Conservation (phyloP, 2,113 vertebrate genomes). For the Pelmatolapia mariae region DNA sequence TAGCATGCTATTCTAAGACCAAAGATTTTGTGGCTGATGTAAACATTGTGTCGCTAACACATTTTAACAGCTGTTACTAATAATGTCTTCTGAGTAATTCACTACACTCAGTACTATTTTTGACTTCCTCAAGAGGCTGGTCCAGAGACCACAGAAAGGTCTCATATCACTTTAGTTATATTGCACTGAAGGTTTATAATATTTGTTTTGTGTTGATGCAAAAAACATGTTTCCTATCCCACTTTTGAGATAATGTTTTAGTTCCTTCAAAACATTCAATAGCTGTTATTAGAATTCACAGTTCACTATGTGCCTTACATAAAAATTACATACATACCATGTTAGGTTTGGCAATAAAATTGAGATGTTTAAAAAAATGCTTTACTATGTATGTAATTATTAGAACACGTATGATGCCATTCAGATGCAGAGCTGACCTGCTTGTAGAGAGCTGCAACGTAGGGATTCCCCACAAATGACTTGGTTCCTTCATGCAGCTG, state of each 20-base stretch:
- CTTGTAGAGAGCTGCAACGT: slow-evolving; percentile 91
- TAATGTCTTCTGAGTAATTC: background rate
- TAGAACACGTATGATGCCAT: background rate
- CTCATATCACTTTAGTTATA: background rate
- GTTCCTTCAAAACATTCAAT: background rate
- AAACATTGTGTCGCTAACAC: background rate
- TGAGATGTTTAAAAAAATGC: background rate
- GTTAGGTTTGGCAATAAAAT: background rate
- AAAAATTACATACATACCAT: background rate
- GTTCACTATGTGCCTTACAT: background rate
- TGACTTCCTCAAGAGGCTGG: background rate
- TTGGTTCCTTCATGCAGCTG: slow-evolving; percentile 87
- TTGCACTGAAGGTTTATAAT: background rate
- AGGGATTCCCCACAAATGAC: slow-evolving; percentile 90
- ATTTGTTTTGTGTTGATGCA: background rate
- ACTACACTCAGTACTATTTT: background rate
- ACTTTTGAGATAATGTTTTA: background rate
- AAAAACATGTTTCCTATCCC: background rate
- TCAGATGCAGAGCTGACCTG: slow-evolving; percentile 74
- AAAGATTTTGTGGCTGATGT: background rate
- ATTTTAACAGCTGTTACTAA: background rate
- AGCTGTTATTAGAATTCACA: background rate
- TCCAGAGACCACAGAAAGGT: background rate
- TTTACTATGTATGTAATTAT: background rate
- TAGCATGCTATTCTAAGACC: background rate